Percentiles rank a stretch among this genome's conserved stretches.
These are phyloP conservation scores for Chrysocyon brachyurus DNA, from an alignment of 2,797 vertebrate species.

Conservation along the genomic window DNA sequence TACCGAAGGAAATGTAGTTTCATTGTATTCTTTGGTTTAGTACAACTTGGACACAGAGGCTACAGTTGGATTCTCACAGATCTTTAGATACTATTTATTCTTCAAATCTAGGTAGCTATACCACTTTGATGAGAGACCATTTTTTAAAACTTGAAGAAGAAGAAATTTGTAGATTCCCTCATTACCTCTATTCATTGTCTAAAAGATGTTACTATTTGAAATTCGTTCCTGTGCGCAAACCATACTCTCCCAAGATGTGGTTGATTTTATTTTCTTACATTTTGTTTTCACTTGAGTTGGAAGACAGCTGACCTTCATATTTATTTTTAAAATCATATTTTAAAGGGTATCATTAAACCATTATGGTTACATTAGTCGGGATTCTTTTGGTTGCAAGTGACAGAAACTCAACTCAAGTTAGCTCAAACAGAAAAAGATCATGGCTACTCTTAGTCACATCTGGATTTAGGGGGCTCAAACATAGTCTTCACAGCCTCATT, in stretches of 20 bases:
- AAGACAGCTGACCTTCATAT: conserved; percentile 26
- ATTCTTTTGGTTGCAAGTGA: conserved; percentile 45
- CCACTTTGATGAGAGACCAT: neutral
- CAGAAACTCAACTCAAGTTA: neutral
- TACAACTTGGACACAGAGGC: neutral
- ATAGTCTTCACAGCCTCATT: neutral
- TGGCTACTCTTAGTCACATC: neutral
- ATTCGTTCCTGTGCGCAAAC: neutral
- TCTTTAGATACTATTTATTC: neutral
- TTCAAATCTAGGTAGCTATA: neutral
- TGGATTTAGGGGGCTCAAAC: neutral
- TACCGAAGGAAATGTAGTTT: neutral
- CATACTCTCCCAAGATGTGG: neutral
- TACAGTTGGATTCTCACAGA: neutral
- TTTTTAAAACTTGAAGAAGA: neutral
- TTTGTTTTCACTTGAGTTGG: conserved; percentile 54
- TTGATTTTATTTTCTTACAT: conserved; percentile 36
- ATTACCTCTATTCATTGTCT: neutral
- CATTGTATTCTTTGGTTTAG: neutral
- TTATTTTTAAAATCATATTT: conserved; percentile 55
- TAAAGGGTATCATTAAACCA: conserved; percentile 40
- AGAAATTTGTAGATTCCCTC: neutral
- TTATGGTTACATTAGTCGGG: conserved; percentile 23
- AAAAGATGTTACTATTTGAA: conserved; percentile 10
- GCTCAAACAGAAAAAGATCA: neutral